Base-by-base conservation (phyloP, 2,888 invertebrate species). In the Brachyopa scutellaris region DNA sequence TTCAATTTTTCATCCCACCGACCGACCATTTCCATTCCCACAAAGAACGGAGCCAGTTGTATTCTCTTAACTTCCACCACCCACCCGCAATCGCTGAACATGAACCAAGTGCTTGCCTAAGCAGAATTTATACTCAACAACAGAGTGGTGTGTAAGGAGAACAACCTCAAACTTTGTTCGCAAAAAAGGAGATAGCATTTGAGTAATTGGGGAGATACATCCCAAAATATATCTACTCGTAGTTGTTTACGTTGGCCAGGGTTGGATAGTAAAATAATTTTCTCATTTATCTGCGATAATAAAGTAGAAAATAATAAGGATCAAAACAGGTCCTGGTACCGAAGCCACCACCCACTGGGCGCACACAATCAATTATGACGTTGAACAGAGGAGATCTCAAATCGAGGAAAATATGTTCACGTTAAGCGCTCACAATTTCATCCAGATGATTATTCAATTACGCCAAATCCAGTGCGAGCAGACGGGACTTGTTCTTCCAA, bases 401-500 rank as follows among this genome's bases (percentile, higher is more conserved):
- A 1, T 11, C 9, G 31, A n/a, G n/a, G n/a, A 45, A 64, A 64
- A 76, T 64, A 70, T 77, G 70, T 70, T 76, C 42, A 49, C 38
- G 64, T 66, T 74, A 66, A 57, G 64, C 51, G 69, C 61, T 64
- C 49, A n/a, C 77, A 77, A 77, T 82, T 82, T 66, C 61, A 72
- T 82, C 77, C 82, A 82, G 82, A 82, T 82, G 82, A 82, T 82
- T 82, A 82, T 82, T 82, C 82, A 82, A 82, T 82, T 82, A 77
- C 70, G 49, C 13, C 57, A 51, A 62, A n/a, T 62, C 57, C 76
- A 49, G 49, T 40, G 36, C 64, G 51, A 82, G 61, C 82, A 82
- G 82, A 82, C 64, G 82, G 70, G 82, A 55, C n/a, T n/a, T n/a
- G n/a, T 42, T 47, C 21, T 9, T n/a, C 8, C 0, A 45, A 36